A percentile compares a stretch with the other conserved stretches of the same genome.
Conservation (phyloP, 1,140 invertebrate species). For the Drosophila azteca region DNA sequence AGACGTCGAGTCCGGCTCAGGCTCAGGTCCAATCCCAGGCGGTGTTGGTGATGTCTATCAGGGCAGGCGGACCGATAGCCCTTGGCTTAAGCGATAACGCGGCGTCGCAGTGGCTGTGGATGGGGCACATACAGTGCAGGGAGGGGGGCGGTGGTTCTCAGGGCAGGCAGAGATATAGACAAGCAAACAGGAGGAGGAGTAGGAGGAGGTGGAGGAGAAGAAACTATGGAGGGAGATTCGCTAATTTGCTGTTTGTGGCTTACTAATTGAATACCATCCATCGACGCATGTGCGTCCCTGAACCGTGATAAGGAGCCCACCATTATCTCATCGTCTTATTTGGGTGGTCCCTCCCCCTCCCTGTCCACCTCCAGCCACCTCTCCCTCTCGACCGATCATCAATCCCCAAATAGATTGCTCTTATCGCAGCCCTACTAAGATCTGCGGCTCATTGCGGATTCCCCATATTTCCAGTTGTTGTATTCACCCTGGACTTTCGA, state of each 20-base stretch:
- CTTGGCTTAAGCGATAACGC: conserved; percentile 48
- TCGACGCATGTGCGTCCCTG: conserved; percentile 26
- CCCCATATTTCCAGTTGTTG: conserved; percentile 51
- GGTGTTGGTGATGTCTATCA: conserved; percentile 39
- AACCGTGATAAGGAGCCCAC: conserved; percentile 42
- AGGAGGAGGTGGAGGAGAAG: neutral
- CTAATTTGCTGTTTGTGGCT: conserved; percentile 67
- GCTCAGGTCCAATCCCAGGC: conserved; percentile 4
- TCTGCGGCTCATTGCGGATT: conserved; percentile 44
- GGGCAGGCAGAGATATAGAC: neutral
- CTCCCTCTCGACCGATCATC: neutral
- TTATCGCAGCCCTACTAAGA: conserved; percentile 43
- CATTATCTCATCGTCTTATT: conserved; percentile 47
- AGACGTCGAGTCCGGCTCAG: conserved; percentile 16
- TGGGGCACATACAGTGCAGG: no score
- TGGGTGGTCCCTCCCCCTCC: conserved; percentile 55
- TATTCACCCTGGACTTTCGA: conserved; percentile 44
- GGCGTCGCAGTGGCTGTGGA: conserved; percentile 10
- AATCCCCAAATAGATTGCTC: conserved; percentile 25
- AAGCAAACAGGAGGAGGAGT: neutral
- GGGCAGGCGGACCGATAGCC: conserved; percentile 49
- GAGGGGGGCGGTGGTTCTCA: conserved; percentile 12
- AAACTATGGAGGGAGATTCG: conserved; percentile 42
- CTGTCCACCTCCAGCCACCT: neutral
- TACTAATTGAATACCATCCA: conserved; percentile 71